A percentile compares a stretch with the other conserved stretches of the same genome.
Conservation (phyloP, 2,113 vertebrate species). For the Psittacus erithacus region DNA sequence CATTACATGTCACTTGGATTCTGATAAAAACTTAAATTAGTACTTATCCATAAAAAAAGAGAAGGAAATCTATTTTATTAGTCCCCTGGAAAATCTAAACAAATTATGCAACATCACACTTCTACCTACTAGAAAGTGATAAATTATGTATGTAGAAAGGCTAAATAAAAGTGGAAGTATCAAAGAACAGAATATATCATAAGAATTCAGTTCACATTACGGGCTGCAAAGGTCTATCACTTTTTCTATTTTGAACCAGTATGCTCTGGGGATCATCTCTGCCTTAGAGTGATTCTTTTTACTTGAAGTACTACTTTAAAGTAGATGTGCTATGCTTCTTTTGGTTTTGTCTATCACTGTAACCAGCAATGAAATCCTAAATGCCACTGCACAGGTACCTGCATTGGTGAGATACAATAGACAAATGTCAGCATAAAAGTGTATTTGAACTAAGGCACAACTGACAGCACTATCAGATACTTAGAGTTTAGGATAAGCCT, state of each 20-base stretch:
- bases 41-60: slow-evolving; percentile 17
- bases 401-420: neutral
- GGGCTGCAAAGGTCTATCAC: neutral
- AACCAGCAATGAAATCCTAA: neutral
- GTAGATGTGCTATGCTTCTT: neutral
- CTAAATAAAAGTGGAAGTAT: slow-evolving; percentile 10
- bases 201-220: neutral
- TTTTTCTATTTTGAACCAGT: neutral
- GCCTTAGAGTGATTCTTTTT: neutral
- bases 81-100: slow-evolving; percentile 28
- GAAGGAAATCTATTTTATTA: slow-evolving; percentile 31
- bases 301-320: neutral
- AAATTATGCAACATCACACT: slow-evolving; percentile 45
- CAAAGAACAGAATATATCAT: neutral
- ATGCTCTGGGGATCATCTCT: neutral
- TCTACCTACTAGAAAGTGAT: slow-evolving; percentile 5
- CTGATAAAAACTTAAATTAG: slow-evolving; percentile 27
- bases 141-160: neutral
- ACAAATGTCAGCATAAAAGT: neutral
- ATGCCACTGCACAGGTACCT: neutral
- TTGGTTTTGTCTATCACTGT: neutral
- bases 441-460: neutral
- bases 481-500: neutral
- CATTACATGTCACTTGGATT: neutral
- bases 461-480: neutral